Base-by-base conservation (phyloP, 1,140 invertebrate species). In the Cryptotermes secundus region DNA sequence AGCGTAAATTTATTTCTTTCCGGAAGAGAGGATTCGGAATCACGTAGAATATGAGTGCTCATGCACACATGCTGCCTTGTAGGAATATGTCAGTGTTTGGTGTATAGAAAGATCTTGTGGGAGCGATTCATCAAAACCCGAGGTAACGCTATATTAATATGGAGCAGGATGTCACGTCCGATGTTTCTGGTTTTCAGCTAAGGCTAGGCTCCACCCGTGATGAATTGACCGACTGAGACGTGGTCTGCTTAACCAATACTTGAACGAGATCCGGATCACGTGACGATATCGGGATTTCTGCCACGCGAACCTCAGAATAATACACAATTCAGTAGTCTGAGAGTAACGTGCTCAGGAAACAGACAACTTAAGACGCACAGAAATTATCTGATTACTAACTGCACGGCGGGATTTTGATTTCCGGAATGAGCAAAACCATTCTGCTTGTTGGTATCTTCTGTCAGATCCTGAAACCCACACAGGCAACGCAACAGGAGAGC, bases 211-310 rank as follows among this genome's bases (percentile, higher is more conserved):
- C 45, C 45, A 49, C 2, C 7, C 59, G 59, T 72, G 59, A 72
- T 72, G 59, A 72, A 72, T 72, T 72, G 59, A 31, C 26, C 59
- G 59, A 31, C 59, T 26, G 59, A n/a, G 26, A 72, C 59, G 59
- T 72, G 59, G 26, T 72, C 31, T 72, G 59, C 59, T 72, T 72
- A 72, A 72, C 59, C 59, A 72, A 72, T 72, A 72, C 59, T 72
- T 72, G 7, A 31, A 9, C 1, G 45, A 19, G 19, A 19, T 9
- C 59, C n/a, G n/a, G 26, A 9, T 72, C 26, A 72, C 45, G 45
- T 49, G 45, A 72, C 26, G 16, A 72, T 26, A 31, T 31, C 31
- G 59, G 59, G 59, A 72, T 72, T 72, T 72, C n/a, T 49, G 22
- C 45, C 59, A 72, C 59, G 26, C 59, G 59, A 72, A 72, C n/a